A percentile compares a stretch with the other conserved stretches of the same genome.
Conservation (phyloP, 2,888 invertebrate genomes). For the Drosophila anomalata region DNA sequence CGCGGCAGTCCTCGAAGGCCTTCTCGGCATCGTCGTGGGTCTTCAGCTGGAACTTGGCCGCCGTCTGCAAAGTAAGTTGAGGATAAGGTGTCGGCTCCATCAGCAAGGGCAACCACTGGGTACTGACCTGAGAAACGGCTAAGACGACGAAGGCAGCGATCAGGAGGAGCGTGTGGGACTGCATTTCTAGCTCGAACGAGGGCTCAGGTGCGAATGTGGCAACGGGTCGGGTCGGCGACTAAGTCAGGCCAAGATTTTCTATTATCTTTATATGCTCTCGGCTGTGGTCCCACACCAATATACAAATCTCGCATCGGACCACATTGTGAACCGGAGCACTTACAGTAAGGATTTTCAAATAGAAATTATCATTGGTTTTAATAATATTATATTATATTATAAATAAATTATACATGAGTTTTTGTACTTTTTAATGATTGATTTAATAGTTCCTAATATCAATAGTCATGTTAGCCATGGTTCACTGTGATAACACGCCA, state of each 20-base stretch:
- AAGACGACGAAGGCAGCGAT: constrained; percentile 51
- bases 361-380: too few relatives aligned
- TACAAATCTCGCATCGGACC: constrained; percentile 26
- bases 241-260: constrained; percentile 66
- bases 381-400: too few relatives aligned
- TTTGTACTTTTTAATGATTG: neutral
- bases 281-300: constrained; percentile 27
- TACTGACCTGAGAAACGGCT: constrained; percentile 69
- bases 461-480: constrained; percentile 2
- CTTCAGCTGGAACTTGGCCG: constrained; percentile 74
- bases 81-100: constrained; percentile 20
- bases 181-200: constrained; percentile 74
- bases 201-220: constrained; percentile 67
- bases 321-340: constrained; percentile 10
- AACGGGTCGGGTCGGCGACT: constrained; percentile 56
- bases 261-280: constrained; percentile 63
- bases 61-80: constrained; percentile 36
- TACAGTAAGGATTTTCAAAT: constrained; percentile 31
- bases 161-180: constrained; percentile 63
- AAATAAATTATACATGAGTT: too few relatives aligned
- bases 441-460: neutral
- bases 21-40: constrained; percentile 76
- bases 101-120: constrained; percentile 29
- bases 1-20: constrained; percentile 80
- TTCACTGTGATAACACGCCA: constrained; percentile 61